A percentile compares a stretch with the other conserved stretches of the same genome.
These are phyloP conservation scores for Caenorhabditis panamensis DNA, from an alignment of 2,888 invertebrate species.

Conservation along the genomic window DNA sequence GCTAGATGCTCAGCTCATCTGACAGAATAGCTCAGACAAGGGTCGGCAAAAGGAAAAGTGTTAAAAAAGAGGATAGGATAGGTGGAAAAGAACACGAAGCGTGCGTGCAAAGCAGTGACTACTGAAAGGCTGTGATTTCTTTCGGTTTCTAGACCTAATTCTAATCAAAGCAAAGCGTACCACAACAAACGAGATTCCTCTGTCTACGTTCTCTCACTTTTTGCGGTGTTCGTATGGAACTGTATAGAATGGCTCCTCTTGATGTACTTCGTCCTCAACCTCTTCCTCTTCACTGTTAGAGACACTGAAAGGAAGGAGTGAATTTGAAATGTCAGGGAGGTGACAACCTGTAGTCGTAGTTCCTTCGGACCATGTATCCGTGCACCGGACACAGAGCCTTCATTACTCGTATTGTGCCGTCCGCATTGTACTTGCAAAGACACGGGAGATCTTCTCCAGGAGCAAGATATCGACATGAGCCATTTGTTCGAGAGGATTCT, in stretches of 20 bases:
- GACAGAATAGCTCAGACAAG: not conserved
- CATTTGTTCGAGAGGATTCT: constrained; percentile 51
- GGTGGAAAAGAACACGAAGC: constrained; percentile 5
- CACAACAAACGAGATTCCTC: constrained; percentile 51
- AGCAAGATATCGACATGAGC: constrained; percentile 73
- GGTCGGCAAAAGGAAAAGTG: constrained; percentile 12
- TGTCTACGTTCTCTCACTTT: constrained; percentile 44
- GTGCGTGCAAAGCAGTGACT: not conserved
- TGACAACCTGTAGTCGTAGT: constrained; percentile 70
- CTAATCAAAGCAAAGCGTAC: constrained; percentile 30
- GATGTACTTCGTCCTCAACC: constrained; percentile 68
- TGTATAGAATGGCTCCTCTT: constrained; percentile 70
- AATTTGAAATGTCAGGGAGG: not conserved
- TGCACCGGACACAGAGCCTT: constrained; percentile 80
- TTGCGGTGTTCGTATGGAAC: constrained; percentile 63
- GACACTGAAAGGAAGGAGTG: constrained; percentile 42
- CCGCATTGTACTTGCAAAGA: constrained; percentile 77
- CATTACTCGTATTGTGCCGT: constrained; percentile 73
- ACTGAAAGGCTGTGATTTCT: not conserved
- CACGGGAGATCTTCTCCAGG: constrained; percentile 80
- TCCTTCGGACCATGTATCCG: constrained; percentile 77
- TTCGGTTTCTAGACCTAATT: not conserved
- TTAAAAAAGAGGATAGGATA: constrained; percentile 11
- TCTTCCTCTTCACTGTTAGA: constrained; percentile 72
- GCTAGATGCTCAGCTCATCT: not conserved